These are phyloP conservation scores for Halocaridina rubra DNA, from an alignment of 2,888 invertebrate species.

Conservation along the genomic window DNA sequence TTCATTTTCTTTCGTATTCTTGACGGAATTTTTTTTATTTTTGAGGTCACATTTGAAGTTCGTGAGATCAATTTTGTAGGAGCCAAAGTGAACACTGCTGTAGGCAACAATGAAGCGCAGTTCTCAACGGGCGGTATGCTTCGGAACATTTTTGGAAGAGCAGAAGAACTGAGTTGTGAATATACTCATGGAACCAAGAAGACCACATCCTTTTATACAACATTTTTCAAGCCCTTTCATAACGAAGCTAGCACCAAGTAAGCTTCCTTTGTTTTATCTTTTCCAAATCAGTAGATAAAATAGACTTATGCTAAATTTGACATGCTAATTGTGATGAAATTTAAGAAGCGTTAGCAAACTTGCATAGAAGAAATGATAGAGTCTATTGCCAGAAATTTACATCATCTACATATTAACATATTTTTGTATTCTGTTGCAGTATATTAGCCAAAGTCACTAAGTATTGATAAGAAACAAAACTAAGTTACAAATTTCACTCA, in stretches of 20 bases:
- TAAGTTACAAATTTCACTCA: too few relatives aligned
- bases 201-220: constrained; percentile 83
- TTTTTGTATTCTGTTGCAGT: too few relatives aligned
- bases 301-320: too few relatives aligned
- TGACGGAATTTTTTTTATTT: not conserved
- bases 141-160: constrained; percentile 89
- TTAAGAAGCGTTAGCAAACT: too few relatives aligned
- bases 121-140: constrained; percentile 79
- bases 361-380: too few relatives aligned
- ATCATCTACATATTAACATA: too few relatives aligned
- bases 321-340: too few relatives aligned
- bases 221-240: constrained; percentile 86
- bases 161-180: constrained; percentile 82
- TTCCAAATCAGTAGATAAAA: not conserved
- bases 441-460: too few relatives aligned
- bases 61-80: constrained; percentile 83
- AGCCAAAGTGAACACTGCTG: constrained; percentile 86
- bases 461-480: too few relatives aligned
- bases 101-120: constrained; percentile 93
- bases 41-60: constrained; percentile 86
- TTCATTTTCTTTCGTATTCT: not conserved
- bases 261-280: constrained; percentile 51
- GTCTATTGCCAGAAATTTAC: too few relatives aligned
- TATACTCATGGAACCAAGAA: constrained; percentile 87
- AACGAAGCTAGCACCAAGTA: constrained; percentile 68